These are phyloP conservation scores for Drosophila falleni DNA, from an alignment of 2,888 invertebrate species.

Conservation along the genomic window DNA sequence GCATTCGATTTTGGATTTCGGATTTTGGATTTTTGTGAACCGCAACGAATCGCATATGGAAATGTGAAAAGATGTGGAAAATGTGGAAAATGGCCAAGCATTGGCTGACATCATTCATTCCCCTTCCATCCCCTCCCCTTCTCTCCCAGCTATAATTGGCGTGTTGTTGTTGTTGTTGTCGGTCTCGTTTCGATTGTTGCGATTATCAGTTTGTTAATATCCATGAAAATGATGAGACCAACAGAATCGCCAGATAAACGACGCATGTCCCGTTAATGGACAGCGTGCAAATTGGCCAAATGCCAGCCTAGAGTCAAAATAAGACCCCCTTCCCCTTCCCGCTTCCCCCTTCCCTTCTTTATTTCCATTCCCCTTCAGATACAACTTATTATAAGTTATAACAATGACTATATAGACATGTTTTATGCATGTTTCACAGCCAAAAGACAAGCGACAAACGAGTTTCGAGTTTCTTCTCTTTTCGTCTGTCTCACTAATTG, in stretches of 20 bases:
- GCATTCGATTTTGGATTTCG: slow-evolving; percentile 36
- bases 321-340: not conserved
- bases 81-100: slow-evolving; percentile 29
- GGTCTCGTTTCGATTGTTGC: slow-evolving; percentile 68
- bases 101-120: slow-evolving; percentile 48
- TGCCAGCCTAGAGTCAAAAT: slow-evolving; percentile 40
- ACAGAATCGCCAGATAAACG: slow-evolving; percentile 62
- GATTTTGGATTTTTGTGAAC: slow-evolving; percentile 16
- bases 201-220: slow-evolving; percentile 82
- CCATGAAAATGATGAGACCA: slow-evolving; percentile 74
- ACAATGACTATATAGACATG: slow-evolving; percentile 38
- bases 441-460: slow-evolving; percentile 52
- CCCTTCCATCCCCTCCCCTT: not conserved
- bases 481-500: slow-evolving; percentile 21
- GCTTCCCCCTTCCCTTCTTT: too few species aligned
- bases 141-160: slow-evolving; percentile 26
- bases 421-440: slow-evolving; percentile 44
- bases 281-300: slow-evolving; percentile 77
- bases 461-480: slow-evolving; percentile 42
- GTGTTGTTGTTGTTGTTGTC: slow-evolving; percentile 44
- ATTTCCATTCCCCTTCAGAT: not conserved
- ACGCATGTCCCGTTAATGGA: slow-evolving; percentile 71
- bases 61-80: slow-evolving; percentile 52
- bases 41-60: slow-evolving; percentile 65
- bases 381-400: slow-evolving; percentile 50